Percentiles rank a stretch among this genome's conserved stretches.
Evolutionary conservation across 2,113 vertebrate species (phyloP).

Genomic region (Mugil cephalus): DNA sequence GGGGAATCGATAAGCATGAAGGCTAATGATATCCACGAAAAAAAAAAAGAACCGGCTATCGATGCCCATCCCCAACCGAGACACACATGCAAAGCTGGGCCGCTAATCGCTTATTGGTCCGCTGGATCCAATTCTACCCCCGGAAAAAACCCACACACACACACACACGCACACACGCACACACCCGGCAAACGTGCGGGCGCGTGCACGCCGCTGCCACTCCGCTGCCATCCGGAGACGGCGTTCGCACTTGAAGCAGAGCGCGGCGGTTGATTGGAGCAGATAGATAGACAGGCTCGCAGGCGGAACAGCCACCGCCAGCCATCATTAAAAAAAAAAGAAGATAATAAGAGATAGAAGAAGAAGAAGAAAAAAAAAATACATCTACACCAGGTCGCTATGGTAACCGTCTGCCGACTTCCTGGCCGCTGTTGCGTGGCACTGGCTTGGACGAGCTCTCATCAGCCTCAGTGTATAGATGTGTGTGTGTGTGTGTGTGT

Average conservation of each 20-base stretch:
- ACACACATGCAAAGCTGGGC: constrained; percentile 15
- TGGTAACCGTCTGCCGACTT: constrained; percentile 96
- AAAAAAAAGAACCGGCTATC: too few relatives aligned
- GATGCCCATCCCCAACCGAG: neutral
- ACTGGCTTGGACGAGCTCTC: constrained; percentile 78
- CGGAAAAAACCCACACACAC: too few relatives aligned
- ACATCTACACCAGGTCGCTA: constrained; percentile 92
- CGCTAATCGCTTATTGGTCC: constrained; percentile 50
- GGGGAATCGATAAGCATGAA: too few relatives aligned
- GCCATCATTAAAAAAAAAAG: constrained; percentile 91
- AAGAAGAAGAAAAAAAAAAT: constrained; percentile 52
- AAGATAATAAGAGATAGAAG: constrained; percentile 66
- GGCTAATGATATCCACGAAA: too few relatives aligned
- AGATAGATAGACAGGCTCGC: constrained; percentile 90
- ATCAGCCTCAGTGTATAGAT: constrained; percentile 52
- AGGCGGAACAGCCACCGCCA: constrained; percentile 90
- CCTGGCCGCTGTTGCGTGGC: constrained; percentile 86
- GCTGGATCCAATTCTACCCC: constrained; percentile 46
- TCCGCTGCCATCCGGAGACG: constrained; percentile 65
- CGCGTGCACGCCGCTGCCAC: constrained; percentile 53
- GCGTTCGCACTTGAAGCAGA: constrained; percentile 86
- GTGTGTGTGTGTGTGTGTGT: constrained; percentile 16
- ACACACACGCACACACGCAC: constrained; percentile 18
- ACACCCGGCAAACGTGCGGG: constrained; percentile 2
- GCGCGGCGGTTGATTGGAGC: constrained; percentile 81